phyloP scores from a whole-genome alignment of 1,140 invertebrate genomes.

The Drosophila micromelanica region DNA sequence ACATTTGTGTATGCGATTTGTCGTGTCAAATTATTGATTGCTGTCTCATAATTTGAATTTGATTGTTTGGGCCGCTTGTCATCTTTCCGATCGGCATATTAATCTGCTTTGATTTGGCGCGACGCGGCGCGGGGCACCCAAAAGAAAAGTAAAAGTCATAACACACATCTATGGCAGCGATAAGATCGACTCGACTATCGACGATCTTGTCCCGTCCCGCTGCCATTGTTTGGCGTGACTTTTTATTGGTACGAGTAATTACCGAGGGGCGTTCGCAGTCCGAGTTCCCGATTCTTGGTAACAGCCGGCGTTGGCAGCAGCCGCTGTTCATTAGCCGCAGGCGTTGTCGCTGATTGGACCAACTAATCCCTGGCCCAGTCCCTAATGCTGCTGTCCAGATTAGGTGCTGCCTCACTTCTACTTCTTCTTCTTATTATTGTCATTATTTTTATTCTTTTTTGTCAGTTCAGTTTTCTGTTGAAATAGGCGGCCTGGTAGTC shows the following conservation, averaged over 20 bases:
- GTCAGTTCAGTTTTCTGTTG: conserved; percentile 57
- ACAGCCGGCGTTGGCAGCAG: conserved; percentile 40
- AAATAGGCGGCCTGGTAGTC: conserved; percentile 65
- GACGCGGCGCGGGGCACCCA: conserved; percentile 45
- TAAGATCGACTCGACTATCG: conserved; percentile 36
- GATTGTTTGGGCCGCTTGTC: conserved; percentile 57
- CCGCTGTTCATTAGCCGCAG: conserved; percentile 75
- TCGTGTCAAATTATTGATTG: conserved; percentile 76
- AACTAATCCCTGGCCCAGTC: conserved; percentile 59
- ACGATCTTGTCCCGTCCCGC: conserved; percentile 52
- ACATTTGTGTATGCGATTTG: conserved; percentile 15
- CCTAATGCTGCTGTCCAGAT: conserved; percentile 52
- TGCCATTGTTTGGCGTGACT: conserved; percentile 62
- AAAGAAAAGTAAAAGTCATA: conserved; percentile 82
- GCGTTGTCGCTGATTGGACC: conserved; percentile 80
- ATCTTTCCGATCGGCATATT: conserved; percentile 59
- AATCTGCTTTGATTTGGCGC: conserved; percentile 72
- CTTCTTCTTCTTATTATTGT: conserved; percentile 20
- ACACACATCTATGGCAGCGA: conserved; percentile 56
- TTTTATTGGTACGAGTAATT: conserved; percentile 71
- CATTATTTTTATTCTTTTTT: conserved; percentile 26
- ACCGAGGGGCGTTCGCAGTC: conserved; percentile 51
- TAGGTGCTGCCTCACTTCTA: conserved; percentile 39
- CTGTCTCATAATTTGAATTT: conserved; percentile 80
- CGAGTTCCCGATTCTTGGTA: conserved; percentile 57